These are phyloP conservation scores for Candoia aspera DNA, from an alignment of 2,113 vertebrate genomes.

Conservation along the genomic window DNA sequence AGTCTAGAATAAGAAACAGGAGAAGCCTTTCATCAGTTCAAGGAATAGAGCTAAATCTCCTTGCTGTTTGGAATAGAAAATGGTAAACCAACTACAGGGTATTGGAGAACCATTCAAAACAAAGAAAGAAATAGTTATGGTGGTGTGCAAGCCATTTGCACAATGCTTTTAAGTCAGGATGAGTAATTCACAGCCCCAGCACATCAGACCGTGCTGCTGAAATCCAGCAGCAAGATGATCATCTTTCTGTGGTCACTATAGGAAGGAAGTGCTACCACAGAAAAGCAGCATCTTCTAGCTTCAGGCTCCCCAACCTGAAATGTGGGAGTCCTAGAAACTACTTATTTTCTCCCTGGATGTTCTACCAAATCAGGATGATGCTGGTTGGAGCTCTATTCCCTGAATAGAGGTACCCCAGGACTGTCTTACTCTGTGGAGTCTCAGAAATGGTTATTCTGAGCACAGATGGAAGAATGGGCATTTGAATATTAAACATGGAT, in stretches of 20 bases:
- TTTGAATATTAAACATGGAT: neutral
- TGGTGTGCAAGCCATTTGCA: neutral
- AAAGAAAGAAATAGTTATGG: neutral
- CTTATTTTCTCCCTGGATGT: neutral
- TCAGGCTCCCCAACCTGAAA: neutral
- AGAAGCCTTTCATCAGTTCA: neutral
- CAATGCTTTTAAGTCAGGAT: neutral
- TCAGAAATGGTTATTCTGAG: neutral
- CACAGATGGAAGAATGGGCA: neutral
- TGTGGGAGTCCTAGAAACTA: neutral
- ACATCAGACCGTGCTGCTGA: neutral
- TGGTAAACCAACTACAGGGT: neutral
- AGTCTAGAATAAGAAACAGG: constrained; percentile 74
- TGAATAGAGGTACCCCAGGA: neutral
- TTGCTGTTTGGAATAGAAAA: neutral
- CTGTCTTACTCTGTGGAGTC: neutral
- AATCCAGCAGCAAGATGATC: neutral
- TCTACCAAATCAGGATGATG: neutral
- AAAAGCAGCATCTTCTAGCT: neutral
- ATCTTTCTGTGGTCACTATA: neutral
- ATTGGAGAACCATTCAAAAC: neutral
- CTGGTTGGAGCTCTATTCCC: neutral
- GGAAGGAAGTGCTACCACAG: neutral
- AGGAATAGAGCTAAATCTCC: neutral
- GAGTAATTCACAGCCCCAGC: neutral